phyloP scores from a whole-genome alignment of 2,113 vertebrate genomes.

The Amblyopsis rosae region DNA sequence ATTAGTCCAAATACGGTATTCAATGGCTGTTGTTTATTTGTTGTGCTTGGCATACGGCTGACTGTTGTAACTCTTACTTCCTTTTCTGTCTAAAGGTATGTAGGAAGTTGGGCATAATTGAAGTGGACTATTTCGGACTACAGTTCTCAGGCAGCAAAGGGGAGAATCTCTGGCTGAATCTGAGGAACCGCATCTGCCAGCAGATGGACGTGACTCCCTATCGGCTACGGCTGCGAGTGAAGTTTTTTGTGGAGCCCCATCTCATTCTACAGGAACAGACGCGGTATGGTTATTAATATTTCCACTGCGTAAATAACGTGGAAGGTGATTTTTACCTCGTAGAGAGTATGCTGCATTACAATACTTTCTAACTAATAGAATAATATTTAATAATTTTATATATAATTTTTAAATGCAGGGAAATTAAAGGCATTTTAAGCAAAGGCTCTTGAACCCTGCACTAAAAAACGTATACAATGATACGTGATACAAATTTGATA shows the following conservation, averaged over 20 bases:
- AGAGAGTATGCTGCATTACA: no score
- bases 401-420: neutral
- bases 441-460: no score
- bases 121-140: conserved; percentile 97
- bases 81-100: conserved; percentile 83
- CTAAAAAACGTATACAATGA: no score
- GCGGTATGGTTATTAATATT: conserved; percentile 76
- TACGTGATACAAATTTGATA: no score
- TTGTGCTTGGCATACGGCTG: neutral
- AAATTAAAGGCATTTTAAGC: no score
- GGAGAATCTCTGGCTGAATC: conserved; percentile 96
- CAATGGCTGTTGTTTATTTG: neutral
- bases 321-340: neutral
- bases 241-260: conserved; percentile 98
- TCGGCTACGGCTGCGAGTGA: conserved; percentile 89
- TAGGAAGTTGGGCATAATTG: conserved; percentile 93
- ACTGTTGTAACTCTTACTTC: neutral
- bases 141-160: conserved; percentile 96
- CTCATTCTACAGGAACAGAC: conserved; percentile 97
- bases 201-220: conserved; percentile 97
- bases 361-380: no score
- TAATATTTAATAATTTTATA: neutral
- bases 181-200: conserved; percentile 96
- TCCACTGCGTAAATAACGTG: neutral
- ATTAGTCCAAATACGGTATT: neutral